phyloP scores from a whole-genome alignment of 1,140 invertebrate genomes.

The Drosophila obscura region DNA sequence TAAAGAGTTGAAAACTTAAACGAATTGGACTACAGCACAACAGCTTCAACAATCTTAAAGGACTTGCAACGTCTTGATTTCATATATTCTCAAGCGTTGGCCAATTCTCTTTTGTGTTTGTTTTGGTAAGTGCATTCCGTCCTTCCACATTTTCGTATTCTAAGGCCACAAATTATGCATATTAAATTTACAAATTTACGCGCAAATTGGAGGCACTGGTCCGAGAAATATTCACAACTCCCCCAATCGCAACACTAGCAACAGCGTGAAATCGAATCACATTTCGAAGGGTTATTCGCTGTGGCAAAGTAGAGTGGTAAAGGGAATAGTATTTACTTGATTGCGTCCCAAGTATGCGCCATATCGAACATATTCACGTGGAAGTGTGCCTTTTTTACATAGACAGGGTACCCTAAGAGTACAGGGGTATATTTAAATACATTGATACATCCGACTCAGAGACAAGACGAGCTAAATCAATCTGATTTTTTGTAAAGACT shows the following conservation, averaged over 20 bases:
- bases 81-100: slow-evolving; percentile 24
- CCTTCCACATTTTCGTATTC: slow-evolving; percentile 9
- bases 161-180: slow-evolving; percentile 10
- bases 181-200: slow-evolving; percentile 48
- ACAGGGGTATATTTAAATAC: too few species aligned
- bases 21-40: slow-evolving; percentile 11
- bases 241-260: slow-evolving; percentile 22
- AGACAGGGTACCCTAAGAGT: too few species aligned
- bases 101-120: slow-evolving; percentile 29
- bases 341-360: not conserved
- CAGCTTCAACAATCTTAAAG: slow-evolving; percentile 24
- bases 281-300: slow-evolving; percentile 53
- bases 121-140: slow-evolving; percentile 31
- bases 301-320: slow-evolving; percentile 8
- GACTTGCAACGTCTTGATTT: slow-evolving; percentile 19
- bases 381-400: not conserved
- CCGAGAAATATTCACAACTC: slow-evolving; percentile 60
- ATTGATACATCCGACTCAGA: too few species aligned
- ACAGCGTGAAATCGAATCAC: slow-evolving; percentile 8
- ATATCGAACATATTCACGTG: not conserved
- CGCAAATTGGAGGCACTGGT: slow-evolving; percentile 43
- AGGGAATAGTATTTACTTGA: slow-evolving; percentile 3
- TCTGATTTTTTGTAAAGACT: too few species aligned
- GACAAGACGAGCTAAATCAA: too few species aligned
- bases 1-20: slow-evolving; percentile 1